A percentile compares a stretch with the other conserved stretches of the same genome.
Conservation (phyloP, 2,888 invertebrate species). For the Mimas tiliae region DNA sequence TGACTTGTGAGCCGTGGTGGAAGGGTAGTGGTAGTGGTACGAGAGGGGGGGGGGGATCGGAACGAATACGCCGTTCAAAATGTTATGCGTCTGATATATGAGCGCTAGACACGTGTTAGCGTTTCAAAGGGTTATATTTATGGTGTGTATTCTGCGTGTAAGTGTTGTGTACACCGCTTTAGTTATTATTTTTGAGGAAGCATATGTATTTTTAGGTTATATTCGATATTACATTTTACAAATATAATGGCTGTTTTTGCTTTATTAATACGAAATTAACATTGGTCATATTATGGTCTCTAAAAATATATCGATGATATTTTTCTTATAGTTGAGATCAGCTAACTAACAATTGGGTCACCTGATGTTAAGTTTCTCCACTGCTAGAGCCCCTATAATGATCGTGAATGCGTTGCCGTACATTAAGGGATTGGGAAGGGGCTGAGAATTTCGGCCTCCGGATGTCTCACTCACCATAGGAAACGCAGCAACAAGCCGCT, state of each 20-base stretch:
- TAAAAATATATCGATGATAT: no score
- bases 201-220: neutral
- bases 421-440: no score
- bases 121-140: constrained; percentile 66
- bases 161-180: constrained; percentile 36
- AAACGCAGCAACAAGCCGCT: no score
- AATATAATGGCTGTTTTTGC: neutral
- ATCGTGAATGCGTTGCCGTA: no score
- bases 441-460: no score
- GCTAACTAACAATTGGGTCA: no score
- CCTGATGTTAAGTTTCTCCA: no score
- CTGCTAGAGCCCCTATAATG: no score
- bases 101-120: constrained; percentile 65
- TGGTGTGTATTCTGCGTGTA: constrained; percentile 1
- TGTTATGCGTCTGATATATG: constrained; percentile 73
- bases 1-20: constrained; percentile 65
- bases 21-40: constrained; percentile 39
- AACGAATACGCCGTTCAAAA: constrained; percentile 72
- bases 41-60: constrained; percentile 35
- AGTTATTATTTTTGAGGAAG: constrained; percentile 16
- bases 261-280: neutral
- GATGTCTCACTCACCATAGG: no score
- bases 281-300: no score
- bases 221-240: neutral
- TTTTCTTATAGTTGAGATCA: no score